Base-by-base conservation (phyloP, 2,113 vertebrate species). In the Aegypius monachus region DNA sequence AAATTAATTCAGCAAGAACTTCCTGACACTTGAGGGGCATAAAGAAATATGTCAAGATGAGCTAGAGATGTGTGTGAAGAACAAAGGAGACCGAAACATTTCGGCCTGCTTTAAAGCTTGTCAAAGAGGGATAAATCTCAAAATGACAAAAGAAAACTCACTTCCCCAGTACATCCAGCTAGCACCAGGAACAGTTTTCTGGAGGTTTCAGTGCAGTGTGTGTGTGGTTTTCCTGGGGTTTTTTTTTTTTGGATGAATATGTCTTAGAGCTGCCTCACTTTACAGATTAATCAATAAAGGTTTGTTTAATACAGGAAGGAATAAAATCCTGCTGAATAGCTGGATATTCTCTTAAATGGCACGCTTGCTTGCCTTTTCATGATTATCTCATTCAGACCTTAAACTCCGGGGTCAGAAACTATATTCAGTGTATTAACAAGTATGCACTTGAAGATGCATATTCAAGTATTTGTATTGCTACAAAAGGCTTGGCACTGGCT, bases 381-480 rank as follows among this genome's bases (percentile, higher is more conserved):
- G 17, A 42, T 68, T 70, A 38, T 59, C 55, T 94, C 32, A 8
- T 81, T 79, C 47, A 82, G 80, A 66, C 20, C 6, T 3, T 53
- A 53, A 89, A 42, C 61, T 88, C 27, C 1, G 1, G 32, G 47
- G 22, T 63, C 81, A 83, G 82, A 90, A 92, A 53, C 2, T 1
- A 23, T 63, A 62, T 66, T 87, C 66, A 55, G 32, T 47, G 17
- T 68, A 83, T 75, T 93, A 81, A 74, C 38, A 77, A 72, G 16
- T 18, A 75, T 45, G 36, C 47, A 92, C 61, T 94, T 80, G 34
- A 88, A 78, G 59, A 63, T 92, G 70, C 47, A n/a, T 34, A 38
- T 42, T 63, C 40, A 73, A 82, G 79, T 68, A 91, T 80, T 81
- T 74, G 48, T 42, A 66, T 43, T 83, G 43, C 67, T 94, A 63